These are phyloP conservation scores for Prolemur simus DNA, from an alignment of 2,113 vertebrate species.

Conservation along the genomic window DNA sequence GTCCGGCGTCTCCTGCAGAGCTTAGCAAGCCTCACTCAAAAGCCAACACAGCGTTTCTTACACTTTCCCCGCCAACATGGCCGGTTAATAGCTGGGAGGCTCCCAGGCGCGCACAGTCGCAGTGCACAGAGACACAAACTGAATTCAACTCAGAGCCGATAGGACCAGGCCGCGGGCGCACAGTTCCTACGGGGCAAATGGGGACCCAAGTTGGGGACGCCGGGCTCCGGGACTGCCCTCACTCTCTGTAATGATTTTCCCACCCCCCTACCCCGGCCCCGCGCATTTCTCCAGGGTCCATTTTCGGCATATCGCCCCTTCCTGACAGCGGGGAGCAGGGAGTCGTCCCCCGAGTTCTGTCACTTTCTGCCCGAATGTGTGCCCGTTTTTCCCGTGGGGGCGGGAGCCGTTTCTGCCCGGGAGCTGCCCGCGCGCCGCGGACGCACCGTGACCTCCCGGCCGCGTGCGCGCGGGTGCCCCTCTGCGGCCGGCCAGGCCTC, in stretches of 20 bases:
- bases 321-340: background rate
- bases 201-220: background rate
- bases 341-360: background rate
- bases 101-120: rapidly evolving
- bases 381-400: background rate
- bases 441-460: background rate
- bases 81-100: background rate
- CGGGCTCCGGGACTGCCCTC: background rate
- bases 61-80: background rate
- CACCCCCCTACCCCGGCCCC: background rate
- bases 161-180: background rate
- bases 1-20: background rate
- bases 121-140: background rate
- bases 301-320: background rate
- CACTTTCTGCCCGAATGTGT: background rate
- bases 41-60: background rate
- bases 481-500: background rate
- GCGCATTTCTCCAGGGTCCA: background rate
- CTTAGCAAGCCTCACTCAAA: background rate
- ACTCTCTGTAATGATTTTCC: no score
- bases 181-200: background rate
- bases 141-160: background rate
- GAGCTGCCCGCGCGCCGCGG: background rate
- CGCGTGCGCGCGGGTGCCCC: background rate
- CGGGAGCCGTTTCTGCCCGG: background rate